Evolutionary conservation across 2,113 vertebrate genomes (phyloP), one percentile per base, ranked within the genome.

Genomic region (Perca schrenkii): DNA sequence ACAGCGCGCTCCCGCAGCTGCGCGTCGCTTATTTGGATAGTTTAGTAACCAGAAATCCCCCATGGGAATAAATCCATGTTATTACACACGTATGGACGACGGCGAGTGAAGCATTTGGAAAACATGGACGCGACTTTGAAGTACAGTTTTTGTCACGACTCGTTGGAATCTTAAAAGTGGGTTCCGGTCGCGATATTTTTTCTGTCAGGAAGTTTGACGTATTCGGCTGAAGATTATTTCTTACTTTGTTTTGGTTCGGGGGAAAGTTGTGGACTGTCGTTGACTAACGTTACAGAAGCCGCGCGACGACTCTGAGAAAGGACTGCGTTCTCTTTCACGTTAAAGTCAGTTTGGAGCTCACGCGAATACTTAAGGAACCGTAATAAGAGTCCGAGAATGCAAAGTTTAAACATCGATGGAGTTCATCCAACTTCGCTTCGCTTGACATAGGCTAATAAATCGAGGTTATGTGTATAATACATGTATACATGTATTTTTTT

Each of bases 151-250:
- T 71, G 74, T 67, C 72, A 40, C 36, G 49, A 77, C 87, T 75
- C 63, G 65, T 75, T 82, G 85, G 83, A 88, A 34, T 77, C 71
- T 47, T 67, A 57, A 67, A 70, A 83, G 71, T 62, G 73, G 87
- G 93, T 94, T 95, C 95, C 94, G 94, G 93, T 93, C 85, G 87
- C 68, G 88, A 87, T 89, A 79, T 82, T 86, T 92, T 87, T 84
- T 84, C 74, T 89, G 92, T 94, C 94, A 95, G 93, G 94, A 95
- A 95, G 94, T 93, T 95, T 90, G 86, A 87, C 92, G 93, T 88
- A 75, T 80, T 87, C 74, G 65, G 40, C 16, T 28, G 77, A 74
- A 91, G 77, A 86, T 76, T 66, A 53, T 86, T 90, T 90, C 87
- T 86, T 40, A 86, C 85, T 86, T 90, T 92, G 86, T 92, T 89